Evolutionary conservation across 1,140 invertebrate genomes (phyloP).

Genomic region (Cydia strobilella): DNA sequence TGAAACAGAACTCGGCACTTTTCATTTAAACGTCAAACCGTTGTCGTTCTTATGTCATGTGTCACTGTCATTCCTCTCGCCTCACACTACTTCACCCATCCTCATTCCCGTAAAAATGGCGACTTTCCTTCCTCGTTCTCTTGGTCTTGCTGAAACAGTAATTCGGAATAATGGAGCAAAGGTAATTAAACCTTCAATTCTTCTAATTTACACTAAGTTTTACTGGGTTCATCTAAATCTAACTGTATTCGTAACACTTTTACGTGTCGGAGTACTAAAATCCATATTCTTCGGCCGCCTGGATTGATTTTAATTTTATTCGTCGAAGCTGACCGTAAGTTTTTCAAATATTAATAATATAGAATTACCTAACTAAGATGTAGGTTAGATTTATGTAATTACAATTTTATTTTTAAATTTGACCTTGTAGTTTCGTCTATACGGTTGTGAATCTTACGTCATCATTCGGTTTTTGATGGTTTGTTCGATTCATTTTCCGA

Average conservation of each 20-base stretch:
- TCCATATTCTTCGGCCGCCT: conserved; percentile 13
- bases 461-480: conserved; percentile 40
- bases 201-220: neutral
- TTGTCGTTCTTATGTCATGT: conserved; percentile 8
- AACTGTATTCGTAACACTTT: neutral
- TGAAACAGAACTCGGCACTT: neutral
- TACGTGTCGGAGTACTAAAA: neutral
- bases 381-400: conserved; percentile 31
- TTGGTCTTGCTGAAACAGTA: conserved; percentile 83
- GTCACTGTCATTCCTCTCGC: conserved; percentile 9
- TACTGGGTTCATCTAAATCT: conserved; percentile 20
- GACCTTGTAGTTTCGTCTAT: conserved; percentile 64
- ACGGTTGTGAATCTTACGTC: conserved; percentile 66
- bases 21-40: neutral
- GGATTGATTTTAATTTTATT: conserved; percentile 24
- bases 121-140: conserved; percentile 84
- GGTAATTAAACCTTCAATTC: conserved; percentile 75
- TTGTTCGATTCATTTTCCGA: conserved; percentile 18
- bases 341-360: neutral
- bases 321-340: conserved; percentile 17
- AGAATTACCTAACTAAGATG: neutral
- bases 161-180: conserved; percentile 83
- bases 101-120: conserved; percentile 81
- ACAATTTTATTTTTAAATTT: conserved; percentile 61
- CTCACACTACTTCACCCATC: conserved; percentile 2